Evolutionary conservation across 2,797 vertebrate species (phyloP).

Genomic region (Balearica regulorum): DNA sequence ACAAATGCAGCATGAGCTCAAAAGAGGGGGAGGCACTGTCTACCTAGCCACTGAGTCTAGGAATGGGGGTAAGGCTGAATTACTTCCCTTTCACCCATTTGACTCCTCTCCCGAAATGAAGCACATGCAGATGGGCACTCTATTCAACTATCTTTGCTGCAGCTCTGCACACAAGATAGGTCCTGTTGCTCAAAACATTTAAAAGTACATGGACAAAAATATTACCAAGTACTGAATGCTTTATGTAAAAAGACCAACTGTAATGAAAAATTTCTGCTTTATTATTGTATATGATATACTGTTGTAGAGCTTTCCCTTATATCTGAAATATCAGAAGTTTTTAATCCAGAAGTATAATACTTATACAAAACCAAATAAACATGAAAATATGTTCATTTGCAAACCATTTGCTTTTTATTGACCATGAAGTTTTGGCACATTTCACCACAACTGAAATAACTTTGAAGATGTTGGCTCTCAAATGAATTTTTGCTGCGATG

Average conservation of each 20-base stretch:
- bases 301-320: background rate
- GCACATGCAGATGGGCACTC: rapidly evolving
- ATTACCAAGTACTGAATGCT: background rate
- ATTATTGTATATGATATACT: background rate
- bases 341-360: background rate
- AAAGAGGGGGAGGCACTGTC: background rate
- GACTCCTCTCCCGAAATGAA: background rate
- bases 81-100: background rate
- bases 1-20: background rate
- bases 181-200: background rate
- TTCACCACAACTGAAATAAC: background rate
- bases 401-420: constrained; percentile 27
- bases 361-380: constrained; percentile 10
- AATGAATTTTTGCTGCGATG: background rate
- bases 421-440: constrained; percentile 1
- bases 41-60: background rate
- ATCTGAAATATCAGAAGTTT: background rate
- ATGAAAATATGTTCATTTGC: background rate
- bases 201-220: background rate
- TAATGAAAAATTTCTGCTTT: background rate
- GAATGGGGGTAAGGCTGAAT: background rate
- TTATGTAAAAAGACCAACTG: background rate
- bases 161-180: background rate
- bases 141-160: background rate
- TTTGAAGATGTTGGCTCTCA: background rate